Evolutionary conservation across 35 echinoderm and acorn worm genomes (phyloP).

Genomic region (Heliocidaris tuberculata): DNA sequence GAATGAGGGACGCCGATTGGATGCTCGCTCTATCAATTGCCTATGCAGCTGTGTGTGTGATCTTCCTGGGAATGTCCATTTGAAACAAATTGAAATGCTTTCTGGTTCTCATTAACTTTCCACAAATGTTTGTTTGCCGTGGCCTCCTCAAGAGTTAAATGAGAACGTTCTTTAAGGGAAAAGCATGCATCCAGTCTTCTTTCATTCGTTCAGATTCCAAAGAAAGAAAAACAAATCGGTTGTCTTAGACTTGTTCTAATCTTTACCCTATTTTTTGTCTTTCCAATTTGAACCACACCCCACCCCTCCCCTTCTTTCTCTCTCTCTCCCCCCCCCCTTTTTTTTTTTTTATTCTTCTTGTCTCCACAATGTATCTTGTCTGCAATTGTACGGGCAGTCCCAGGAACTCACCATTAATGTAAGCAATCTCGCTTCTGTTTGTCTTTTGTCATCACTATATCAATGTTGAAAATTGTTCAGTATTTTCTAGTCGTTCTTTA

Average conservation of each 20-base stretch:
- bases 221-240: neutral
- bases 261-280: constrained; percentile 31
- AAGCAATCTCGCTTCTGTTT: constrained; percentile 43
- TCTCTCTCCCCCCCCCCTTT: neutral
- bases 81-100: neutral
- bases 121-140: constrained; percentile 5
- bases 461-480: constrained; percentile 4
- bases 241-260: constrained; percentile 25
- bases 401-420: constrained; percentile 51
- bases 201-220: neutral
- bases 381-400: constrained; percentile 49
- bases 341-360: constrained; percentile 34
- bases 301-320: neutral
- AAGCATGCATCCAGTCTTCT: neutral
- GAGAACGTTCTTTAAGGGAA: neutral
- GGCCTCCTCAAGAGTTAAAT: neutral
- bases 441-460: neutral
- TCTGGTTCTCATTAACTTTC: neutral
- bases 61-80: constrained; percentile 7
- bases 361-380: constrained; percentile 42
- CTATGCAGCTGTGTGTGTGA: neutral
- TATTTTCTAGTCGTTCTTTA: neutral
- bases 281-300: constrained; percentile 16
- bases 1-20: neutral
- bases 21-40: neutral